A percentile compares a stretch with the other conserved stretches of the same genome.
Conservation (phyloP, 2,113 vertebrate species). For the Catagonus wagneri region DNA sequence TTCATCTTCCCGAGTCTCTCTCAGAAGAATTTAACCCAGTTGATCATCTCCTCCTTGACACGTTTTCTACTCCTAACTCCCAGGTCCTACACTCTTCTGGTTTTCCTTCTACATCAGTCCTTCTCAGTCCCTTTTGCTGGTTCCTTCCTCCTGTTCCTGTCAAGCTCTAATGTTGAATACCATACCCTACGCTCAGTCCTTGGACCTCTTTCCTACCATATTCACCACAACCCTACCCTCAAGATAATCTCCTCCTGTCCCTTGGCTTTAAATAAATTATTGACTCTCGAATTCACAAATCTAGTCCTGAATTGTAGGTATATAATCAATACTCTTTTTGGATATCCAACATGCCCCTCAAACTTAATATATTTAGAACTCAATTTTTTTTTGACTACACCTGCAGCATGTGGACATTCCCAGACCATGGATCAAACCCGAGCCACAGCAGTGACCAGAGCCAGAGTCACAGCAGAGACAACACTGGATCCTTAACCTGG, state of each 20-base stretch:
- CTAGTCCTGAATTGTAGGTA: not conserved
- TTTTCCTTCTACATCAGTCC: not conserved
- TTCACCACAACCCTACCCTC: not conserved
- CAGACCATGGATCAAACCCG: too few relatives aligned
- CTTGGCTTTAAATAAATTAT: not conserved
- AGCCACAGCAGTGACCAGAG: too few relatives aligned
- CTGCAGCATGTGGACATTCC: too few relatives aligned
- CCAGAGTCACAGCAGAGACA: too few relatives aligned
- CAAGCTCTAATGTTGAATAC: not conserved
- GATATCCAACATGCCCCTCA: not conserved
- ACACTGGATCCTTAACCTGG: too few relatives aligned
- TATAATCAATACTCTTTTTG: not conserved
- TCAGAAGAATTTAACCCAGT: not conserved
- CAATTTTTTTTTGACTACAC: not conserved
- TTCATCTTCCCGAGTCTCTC: not conserved
- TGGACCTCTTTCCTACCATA: not conserved
- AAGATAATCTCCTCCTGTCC: not conserved
- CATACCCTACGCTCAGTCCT: not conserved
- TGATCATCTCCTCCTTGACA: not conserved
- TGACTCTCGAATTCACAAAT: constrained; percentile 11
- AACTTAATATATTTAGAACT: constrained; percentile 22
- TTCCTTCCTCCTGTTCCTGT: constrained; percentile 30
- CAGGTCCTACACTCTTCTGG: not conserved
- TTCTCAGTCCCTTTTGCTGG: constrained; percentile 27
- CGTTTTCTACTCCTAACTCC: not conserved